Evolutionary conservation across 2,797 vertebrate genomes (phyloP), one percentile per base, ranked within the genome.

Genomic region (Xerus rutilus): DNA sequence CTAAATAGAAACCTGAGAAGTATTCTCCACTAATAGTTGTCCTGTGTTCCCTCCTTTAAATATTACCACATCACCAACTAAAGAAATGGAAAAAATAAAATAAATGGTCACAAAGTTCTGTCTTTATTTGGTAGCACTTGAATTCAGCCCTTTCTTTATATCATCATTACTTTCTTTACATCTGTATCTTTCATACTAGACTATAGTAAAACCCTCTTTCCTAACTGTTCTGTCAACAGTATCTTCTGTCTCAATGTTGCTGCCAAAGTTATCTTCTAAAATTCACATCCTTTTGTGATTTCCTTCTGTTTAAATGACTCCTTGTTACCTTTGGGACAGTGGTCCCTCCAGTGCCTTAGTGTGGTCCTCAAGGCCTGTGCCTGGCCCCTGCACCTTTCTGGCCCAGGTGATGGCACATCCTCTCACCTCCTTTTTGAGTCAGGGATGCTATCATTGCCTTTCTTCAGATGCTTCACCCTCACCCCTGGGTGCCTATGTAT

Each of bases 391-490:
- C 0, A 5, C 57, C 82, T 30, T 59, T 43, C 43, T 52, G n/a
- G 35, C n/a, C 35, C 5, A 0, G 1, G 57, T 57, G 25, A 49
- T 21, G 0, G 25, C 52, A 23, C 3, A 3, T 18, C 32, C 54
- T 11, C 4, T 28, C 32, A 6, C 4, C 25, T 25, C 32, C 32
- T 47, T 12, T 32, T 70, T n/a, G n/a, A 73, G 74, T 18, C 9
- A n/a, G 15, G 30, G 17, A 28, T 23, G 39, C 18, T 49, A 10
- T 65, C 7, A 8, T 1, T 43, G 32, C 8, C 7, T 45, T 91
- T 54, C 67, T 30, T 62, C 30, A 65, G 59, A 25, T 9, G 0
- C 21, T 11, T 3, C 7, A 2, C 5, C 5, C 0, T 0, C 15
- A 28, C 11, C 57, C 28, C 49, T 17, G 3, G 7, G 15, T 70